A percentile compares a stretch with the other conserved stretches of the same genome.
Evolutionary conservation across 1,140 invertebrate genomes (phyloP).

Genomic region (Eriosoma lanigerum): DNA sequence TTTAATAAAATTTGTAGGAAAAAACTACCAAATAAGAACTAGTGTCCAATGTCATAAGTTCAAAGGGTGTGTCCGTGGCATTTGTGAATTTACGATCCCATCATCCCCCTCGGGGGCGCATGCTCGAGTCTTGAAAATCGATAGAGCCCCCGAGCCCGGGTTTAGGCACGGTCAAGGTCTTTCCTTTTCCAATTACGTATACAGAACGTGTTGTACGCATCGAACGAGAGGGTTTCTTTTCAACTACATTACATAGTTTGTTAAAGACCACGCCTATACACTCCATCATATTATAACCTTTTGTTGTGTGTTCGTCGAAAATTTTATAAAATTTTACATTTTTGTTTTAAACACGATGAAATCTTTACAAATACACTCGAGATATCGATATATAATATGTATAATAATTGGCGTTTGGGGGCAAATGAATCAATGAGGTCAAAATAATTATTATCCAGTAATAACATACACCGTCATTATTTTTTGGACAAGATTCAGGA

Average conservation of each 20-base stretch:
- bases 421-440: too few species aligned
- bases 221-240: background rate
- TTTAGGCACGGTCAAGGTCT: slow-evolving; percentile 48
- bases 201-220: background rate
- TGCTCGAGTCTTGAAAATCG: slow-evolving; percentile 33
- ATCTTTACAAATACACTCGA: background rate
- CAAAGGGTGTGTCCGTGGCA: slow-evolving; percentile 46
- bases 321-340: background rate
- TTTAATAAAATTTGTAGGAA: too few species aligned
- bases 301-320: background rate
- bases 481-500: too few species aligned
- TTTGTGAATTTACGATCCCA: slow-evolving; percentile 14
- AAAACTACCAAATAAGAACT: too few species aligned
- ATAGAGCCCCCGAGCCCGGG: slow-evolving; percentile 47
- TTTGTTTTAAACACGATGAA: background rate
- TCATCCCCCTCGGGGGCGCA: slow-evolving; percentile 26
- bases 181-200: background rate
- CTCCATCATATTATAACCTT: background rate
- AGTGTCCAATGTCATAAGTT: slow-evolving; percentile 46
- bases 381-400: background rate
- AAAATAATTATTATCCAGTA: too few species aligned
- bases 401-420: too few species aligned
- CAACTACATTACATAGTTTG: slow-evolving; percentile 3
- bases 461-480: too few species aligned
- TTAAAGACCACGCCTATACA: slow-evolving; percentile 4